Evolutionary conservation across 2,888 invertebrate species (phyloP), one percentile per base, ranked within the genome.

Genomic region (Adelphocoris suturalis): DNA sequence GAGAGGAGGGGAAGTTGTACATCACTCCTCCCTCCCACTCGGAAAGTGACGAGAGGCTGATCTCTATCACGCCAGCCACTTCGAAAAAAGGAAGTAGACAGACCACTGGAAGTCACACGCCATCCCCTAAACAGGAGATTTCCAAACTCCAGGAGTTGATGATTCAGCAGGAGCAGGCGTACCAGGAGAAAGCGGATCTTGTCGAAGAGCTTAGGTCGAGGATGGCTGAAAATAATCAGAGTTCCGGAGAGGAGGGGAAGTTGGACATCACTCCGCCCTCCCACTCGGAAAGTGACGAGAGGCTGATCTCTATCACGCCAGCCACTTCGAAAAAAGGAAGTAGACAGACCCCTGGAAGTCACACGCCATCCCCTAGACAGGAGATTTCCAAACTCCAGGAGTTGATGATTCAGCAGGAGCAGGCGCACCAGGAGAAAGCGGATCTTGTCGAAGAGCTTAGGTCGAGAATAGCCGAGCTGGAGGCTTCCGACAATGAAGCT

Each of bases 341-440:
- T n/a, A n/a, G n/a, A n/a, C 80, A 88, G 76, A 57, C 37, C 23
- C 2, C 87, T 13, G 88, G 88, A 27, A 27, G 55, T 23, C 80
- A 88, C 80, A 89, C 91, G 47, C 90, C 91, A 11, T 86, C 90
- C 27, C 80, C 90, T 5, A 86, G 91, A 4, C 91, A 91, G 92
- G 95, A 95, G 92, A 93, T 95, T 90, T 93, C 95, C 92, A 94
- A 95, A 91, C 94, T 95, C n/a, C 94, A 95, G 92, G 94, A 95
- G 89, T 94, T 95, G 87, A 94, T 95, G 81, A 94, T 95, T 78
- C 93, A 93, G 92, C 94, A 94, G 91, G 94, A 95, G 89, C 93
- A 94, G 92, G 94, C 94, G 48, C 93, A 94, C n/a, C 94, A 94
- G 91, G 93, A 94, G 82, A 90, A 91, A 28, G 86, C 90, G 9